Base-by-base conservation (phyloP, 2,888 invertebrate genomes). In the Chirona hameri region DNA sequence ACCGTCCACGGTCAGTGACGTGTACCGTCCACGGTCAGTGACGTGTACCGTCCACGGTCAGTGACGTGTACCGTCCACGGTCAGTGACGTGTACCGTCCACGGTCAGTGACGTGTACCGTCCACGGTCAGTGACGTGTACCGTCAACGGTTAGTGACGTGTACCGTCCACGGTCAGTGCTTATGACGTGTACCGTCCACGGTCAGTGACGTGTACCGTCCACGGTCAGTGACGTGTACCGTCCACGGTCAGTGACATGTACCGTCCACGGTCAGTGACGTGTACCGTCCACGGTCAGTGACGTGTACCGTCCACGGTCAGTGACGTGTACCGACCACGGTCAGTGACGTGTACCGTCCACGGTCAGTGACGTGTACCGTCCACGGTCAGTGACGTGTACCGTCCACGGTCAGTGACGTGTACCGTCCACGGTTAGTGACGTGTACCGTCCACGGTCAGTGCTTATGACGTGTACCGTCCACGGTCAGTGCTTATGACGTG, bases 141-240 rank as follows among this genome's bases (percentile, higher is more conserved):
- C n/a, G n/a, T n/a, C n/a, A n/a, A n/a, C n/a, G n/a, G n/a, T n/a
- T n/a, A n/a, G n/a, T n/a, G n/a, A n/a, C n/a, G 99, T 88, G 94
- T 98, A 88, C 96, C 98, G 87, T 99, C 96, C 90, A 85, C 84
- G 27, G 84, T 84, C 79, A 82, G 60, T 76, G 31, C 85, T 39
- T 39, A 39, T 39, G 39, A n/a, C n/a, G n/a, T n/a, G n/a, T n/a
- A n/a, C n/a, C n/a, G n/a, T n/a, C n/a, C n/a, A n/a, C n/a, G n/a
- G n/a, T n/a, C n/a, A n/a, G n/a, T n/a, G n/a, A n/a, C n/a, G 99
- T 88, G 94, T 98, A 88, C 96, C 98, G 87, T 99, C 96, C 90
- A 85, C 84, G 27, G 84, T 84, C 79, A 82, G 60, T 76, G 31
- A 84, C 7, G 99, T 88, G 94, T 98, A 88, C 96, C 98, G 87